Conservation (phyloP, 92 coral and sea anemone genomes). For the Palythoa heliodiscus region DNA sequence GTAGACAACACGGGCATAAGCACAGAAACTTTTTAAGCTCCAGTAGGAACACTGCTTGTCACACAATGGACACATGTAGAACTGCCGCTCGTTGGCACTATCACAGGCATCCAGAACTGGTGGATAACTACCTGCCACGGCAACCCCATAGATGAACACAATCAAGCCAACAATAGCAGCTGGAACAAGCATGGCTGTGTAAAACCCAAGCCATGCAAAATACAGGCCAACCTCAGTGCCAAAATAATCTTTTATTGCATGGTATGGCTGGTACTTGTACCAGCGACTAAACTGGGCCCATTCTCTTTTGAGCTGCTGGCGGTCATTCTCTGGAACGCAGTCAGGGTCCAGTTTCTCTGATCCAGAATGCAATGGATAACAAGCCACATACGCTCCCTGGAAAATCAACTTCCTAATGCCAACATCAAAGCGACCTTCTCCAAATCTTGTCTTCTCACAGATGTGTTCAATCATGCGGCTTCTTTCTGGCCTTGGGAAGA, state of each 20-base stretch:
- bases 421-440: constrained; percentile 74
- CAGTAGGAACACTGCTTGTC: constrained; percentile 89
- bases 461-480: constrained; percentile 94
- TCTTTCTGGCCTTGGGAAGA: constrained; percentile 85
- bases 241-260: constrained; percentile 92
- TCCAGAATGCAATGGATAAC: constrained; percentile 94
- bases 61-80: constrained; percentile 93
- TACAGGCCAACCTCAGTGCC: constrained; percentile 97
- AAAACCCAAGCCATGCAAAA: constrained; percentile 98
- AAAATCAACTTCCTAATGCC: constrained; percentile 82
- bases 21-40: constrained; percentile 73
- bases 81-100: constrained; percentile 57
- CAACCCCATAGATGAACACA: constrained; percentile 83
- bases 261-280: constrained; percentile 93
- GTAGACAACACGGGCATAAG: constrained; percentile 74
- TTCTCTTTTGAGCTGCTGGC: constrained; percentile 83
- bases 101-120: constrained; percentile 82
- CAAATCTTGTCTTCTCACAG: constrained; percentile 72
- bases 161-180: constrained; percentile 87
- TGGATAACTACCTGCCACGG: constrained; percentile 51
- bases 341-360: constrained; percentile 73
- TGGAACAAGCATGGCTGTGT: constrained; percentile 92
- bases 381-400: constrained; percentile 74
- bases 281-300: constrained; percentile 94
- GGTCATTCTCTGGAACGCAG: constrained; percentile 60